Conservation (phyloP, 1,140 invertebrate species). For the Drosophila obscura region DNA sequence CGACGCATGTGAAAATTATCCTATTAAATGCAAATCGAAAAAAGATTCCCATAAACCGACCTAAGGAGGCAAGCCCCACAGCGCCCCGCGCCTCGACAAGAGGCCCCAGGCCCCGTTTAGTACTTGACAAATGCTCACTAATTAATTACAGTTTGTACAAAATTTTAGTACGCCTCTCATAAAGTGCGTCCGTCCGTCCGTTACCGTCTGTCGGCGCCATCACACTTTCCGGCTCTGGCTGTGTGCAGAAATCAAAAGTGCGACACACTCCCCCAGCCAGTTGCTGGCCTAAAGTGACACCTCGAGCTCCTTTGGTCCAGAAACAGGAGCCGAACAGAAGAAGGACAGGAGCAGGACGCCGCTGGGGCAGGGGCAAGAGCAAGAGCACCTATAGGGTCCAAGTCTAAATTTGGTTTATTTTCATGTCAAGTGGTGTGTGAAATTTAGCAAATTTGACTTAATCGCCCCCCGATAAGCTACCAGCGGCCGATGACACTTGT, state of each 20-base stretch:
- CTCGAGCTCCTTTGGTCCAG: not conserved
- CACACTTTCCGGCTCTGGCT: slow-evolving; percentile 11
- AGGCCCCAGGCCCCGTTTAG: slow-evolving; percentile 56
- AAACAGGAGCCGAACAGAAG: too few relatives aligned
- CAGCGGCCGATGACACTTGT: slow-evolving; percentile 14
- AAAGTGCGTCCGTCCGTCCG: slow-evolving; percentile 74
- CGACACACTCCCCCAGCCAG: slow-evolving; percentile 41
- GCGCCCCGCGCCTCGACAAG: not conserved
- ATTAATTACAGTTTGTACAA: slow-evolving; percentile 84
- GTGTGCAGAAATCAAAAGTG: slow-evolving; percentile 79
- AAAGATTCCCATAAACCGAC: slow-evolving; percentile 44
- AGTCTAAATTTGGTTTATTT: slow-evolving; percentile 65
- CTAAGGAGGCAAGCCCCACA: not conserved
- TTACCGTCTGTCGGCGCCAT: too few relatives aligned
- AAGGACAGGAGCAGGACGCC: not conserved
- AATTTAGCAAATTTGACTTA: slow-evolving; percentile 80
- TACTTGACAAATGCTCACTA: slow-evolving; percentile 84
- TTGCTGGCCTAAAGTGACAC: slow-evolving; percentile 18
- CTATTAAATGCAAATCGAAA: slow-evolving; percentile 81
- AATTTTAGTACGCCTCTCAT: slow-evolving; percentile 81
- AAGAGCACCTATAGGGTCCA: slow-evolving; percentile 18
- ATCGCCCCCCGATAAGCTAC: slow-evolving; percentile 64
- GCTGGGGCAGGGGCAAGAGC: slow-evolving; percentile 6
- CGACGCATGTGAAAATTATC: slow-evolving; percentile 83
- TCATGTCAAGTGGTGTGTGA: slow-evolving; percentile 76